phyloP scores from a whole-genome alignment of 1,140 invertebrate species.

The Nephila pilipes region DNA sequence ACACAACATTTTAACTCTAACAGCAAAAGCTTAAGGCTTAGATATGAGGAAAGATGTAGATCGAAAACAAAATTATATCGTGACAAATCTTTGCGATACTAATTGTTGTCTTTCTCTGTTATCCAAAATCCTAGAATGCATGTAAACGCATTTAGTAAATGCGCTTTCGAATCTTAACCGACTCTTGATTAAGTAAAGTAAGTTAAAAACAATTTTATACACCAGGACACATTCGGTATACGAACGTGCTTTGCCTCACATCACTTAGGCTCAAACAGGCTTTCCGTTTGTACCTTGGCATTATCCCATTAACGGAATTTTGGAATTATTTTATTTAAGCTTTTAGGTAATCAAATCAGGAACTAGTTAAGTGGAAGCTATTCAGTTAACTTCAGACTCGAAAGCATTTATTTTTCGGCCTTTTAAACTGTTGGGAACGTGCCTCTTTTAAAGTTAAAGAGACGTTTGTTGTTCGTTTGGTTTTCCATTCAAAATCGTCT shows the following conservation, averaged over 20 bases:
- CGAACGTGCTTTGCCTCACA: neutral
- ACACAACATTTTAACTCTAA: too few relatives aligned
- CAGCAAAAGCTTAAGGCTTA: too few relatives aligned
- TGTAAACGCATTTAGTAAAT: neutral
- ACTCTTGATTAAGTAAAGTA: neutral
- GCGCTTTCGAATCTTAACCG: neutral
- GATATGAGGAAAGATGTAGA: too few relatives aligned
- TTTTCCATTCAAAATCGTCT: too few relatives aligned
- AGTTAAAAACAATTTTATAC: neutral
- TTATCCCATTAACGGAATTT: slow-evolving; percentile 21
- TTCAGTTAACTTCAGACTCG: neutral
- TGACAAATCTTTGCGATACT: neutral
- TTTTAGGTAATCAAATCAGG: neutral
- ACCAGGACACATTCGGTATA: neutral
- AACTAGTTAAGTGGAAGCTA: neutral
- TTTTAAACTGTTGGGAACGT: neutral
- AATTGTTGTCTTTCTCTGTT: neutral
- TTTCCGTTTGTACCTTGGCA: neutral
- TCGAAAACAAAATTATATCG: too few relatives aligned
- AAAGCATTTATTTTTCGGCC: neutral
- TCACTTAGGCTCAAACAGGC: neutral
- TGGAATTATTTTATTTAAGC: neutral
- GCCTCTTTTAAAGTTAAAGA: neutral
- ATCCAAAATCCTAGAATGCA: neutral
- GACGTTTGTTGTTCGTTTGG: neutral